Evolutionary conservation across 2,113 vertebrate species (phyloP).

Genomic region (Corythornis cristatus): DNA sequence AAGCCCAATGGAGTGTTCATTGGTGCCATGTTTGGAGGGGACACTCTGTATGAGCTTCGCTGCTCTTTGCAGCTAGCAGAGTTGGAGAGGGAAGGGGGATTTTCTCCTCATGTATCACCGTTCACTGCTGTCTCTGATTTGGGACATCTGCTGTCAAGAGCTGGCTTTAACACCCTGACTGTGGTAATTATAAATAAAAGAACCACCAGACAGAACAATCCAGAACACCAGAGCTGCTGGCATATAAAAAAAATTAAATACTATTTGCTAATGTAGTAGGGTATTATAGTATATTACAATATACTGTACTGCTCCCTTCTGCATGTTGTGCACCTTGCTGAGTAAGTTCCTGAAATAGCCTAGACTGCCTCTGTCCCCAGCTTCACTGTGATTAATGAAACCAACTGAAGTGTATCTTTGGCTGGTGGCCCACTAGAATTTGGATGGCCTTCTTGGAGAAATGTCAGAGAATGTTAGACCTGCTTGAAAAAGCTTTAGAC

Average conservation of each 20-base stretch:
- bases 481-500: not conserved
- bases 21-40: constrained; percentile 93
- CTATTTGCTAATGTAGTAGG: not conserved
- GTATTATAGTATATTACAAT: too few species aligned
- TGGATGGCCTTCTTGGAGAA: not conserved
- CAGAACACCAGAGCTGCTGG: not conserved
- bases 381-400: not conserved
- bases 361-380: not conserved
- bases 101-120: constrained; percentile 90
- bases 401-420: not conserved
- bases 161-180: constrained; percentile 93
- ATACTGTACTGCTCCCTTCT: not conserved
- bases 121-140: constrained; percentile 90
- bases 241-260: not conserved
- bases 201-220: not conserved
- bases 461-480: not conserved
- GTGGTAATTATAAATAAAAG: constrained; percentile 80
- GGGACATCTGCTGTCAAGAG: constrained; percentile 88
- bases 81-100: constrained; percentile 91
- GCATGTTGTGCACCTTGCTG: rapidly evolving
- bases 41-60: constrained; percentile 92
- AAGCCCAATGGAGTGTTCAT: constrained; percentile 93
- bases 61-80: constrained; percentile 94
- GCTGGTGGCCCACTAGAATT: not conserved
- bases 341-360: not conserved